Percentiles rank a stretch among this genome's conserved stretches.
Conservation (phyloP, 1,140 invertebrate genomes). For the Heterodera carotae region DNA sequence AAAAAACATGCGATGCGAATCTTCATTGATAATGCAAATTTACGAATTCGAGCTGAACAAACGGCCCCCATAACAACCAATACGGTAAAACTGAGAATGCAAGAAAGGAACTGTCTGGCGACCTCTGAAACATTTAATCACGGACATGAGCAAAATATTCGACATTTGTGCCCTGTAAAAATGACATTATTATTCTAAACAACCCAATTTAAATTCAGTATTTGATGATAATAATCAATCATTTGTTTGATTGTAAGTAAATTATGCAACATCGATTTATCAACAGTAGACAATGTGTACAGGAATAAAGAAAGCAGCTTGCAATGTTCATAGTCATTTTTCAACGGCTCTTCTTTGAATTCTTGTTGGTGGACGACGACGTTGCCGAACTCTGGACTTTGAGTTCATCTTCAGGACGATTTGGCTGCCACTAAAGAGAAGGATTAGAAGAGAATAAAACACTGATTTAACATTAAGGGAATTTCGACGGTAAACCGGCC, state of each 20-base stretch:
- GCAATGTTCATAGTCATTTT: background rate
- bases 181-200: too few species aligned
- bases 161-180: background rate
- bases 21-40: background rate
- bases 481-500: conserved; percentile 53
- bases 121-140: background rate
- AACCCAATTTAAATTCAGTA: too few species aligned
- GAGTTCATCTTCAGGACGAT: conserved; percentile 7
- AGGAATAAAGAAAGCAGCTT: background rate
- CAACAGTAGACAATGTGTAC: conserved; percentile 1
- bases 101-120: background rate
- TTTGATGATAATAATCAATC: too few species aligned
- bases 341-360: conserved; percentile 42
- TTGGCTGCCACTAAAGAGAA: conserved; percentile 48
- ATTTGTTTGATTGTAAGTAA: background rate
- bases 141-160: background rate
- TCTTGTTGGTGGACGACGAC: conserved; percentile 19
- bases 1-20: background rate
- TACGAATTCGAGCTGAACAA: background rate
- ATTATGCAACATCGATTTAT: conserved; percentile 18
- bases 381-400: conserved; percentile 14
- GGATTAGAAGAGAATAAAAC: background rate
- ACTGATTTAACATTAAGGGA: conserved; percentile 41
- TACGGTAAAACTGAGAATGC: background rate
- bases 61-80: background rate